These are phyloP conservation scores for Thunnus maccoyii DNA, from an alignment of 2,113 vertebrate species.

Conservation along the genomic window DNA sequence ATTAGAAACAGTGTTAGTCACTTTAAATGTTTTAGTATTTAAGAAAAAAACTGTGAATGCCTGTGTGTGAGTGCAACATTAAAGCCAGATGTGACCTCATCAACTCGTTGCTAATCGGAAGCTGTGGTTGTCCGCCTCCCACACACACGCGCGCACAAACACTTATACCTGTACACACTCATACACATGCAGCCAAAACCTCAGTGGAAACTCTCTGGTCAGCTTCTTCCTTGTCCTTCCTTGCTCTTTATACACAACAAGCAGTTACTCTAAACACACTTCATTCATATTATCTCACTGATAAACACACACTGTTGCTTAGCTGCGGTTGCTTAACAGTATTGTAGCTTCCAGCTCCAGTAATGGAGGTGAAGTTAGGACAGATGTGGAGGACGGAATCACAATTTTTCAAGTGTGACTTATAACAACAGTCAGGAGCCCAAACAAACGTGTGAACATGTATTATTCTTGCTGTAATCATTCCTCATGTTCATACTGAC, in stretches of 20 bases:
- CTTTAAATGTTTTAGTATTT: neutral
- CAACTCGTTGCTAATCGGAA: neutral
- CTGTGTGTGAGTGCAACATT: neutral
- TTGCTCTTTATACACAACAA: conserved; percentile 7
- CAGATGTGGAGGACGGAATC: no score
- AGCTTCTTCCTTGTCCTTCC: neutral
- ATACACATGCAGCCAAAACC: neutral
- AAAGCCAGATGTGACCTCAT: neutral
- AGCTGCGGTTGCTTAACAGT: no score
- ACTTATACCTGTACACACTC: conserved; percentile 5
- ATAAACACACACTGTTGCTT: no score
- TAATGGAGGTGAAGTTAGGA: no score
- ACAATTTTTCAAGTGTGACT: no score
- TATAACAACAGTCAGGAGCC: no score
- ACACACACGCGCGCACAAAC: neutral
- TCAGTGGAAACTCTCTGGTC: conserved; percentile 42
- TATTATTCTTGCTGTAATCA: no score
- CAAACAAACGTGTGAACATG: no score
- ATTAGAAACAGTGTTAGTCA: neutral
- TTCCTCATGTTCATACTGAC: no score
- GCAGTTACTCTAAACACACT: conserved; percentile 9
- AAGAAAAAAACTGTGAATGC: neutral
- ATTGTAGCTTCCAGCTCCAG: no score
- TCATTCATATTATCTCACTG: neutral
- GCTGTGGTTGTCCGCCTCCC: neutral